Base-by-base conservation (phyloP, 1,140 invertebrate genomes). In the Liolophura sinensis region DNA sequence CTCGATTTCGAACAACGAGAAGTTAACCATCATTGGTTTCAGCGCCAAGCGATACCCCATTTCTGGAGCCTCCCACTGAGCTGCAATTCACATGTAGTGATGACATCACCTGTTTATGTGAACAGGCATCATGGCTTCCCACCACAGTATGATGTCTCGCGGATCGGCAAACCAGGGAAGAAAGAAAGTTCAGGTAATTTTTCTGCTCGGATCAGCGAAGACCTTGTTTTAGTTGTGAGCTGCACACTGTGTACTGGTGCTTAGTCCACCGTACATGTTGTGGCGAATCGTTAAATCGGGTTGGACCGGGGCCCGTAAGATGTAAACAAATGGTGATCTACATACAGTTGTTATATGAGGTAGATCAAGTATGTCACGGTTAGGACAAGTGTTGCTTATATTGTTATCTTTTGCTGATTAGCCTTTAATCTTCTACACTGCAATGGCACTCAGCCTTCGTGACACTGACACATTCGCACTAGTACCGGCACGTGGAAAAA, bases 111-210 rank as follows among this genome's bases (percentile, higher is more conserved):
- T 22, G 18, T 47, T 46, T 46, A 61, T 46, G 46, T 61, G 27
- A 59, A 61, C 31, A 9, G 48, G 50, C 60, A 61, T 61, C 60
- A 61, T 61, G 60, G 60, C 60, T 49, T 49, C 60, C 25, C 60
- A 61, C 60, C 60, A 61, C 60, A 40, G 31, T 40, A 40, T 40
- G 31, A 40, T 40, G 31, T 40, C 31, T 40, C 60, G 60, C 47
- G 46, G 46, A 22, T 61, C 60, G n/a, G 40, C 46, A 46, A 49
- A 49, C 48, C 60, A 61, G n/a, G 60, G 60, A 22, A 61, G 50
- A 20, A 61, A 61, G 24, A 61, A 61, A 46, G 60, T 61, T 49
- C 60, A 61, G 60, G 60, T 61, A 49, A 15, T 22, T 50, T 16
- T 18, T 12, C 25, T 49, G 24, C 11, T 61, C 48, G 11, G 16